Conservation (phyloP, 2,797 vertebrate species). For the Danio jaintianensis region DNA sequence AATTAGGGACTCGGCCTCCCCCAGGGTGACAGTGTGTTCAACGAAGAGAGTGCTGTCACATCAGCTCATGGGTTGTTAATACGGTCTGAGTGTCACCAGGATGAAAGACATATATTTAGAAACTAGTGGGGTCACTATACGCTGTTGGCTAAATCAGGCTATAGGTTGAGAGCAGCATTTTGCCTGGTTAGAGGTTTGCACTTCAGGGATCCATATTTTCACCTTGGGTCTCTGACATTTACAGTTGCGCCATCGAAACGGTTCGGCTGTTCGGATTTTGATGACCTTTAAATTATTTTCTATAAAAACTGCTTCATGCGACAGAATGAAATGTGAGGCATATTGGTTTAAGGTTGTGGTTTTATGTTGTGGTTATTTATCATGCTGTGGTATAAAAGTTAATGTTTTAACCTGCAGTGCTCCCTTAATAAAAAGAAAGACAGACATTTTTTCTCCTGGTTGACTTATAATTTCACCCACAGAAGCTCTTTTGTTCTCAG, state of each 20-base stretch:
- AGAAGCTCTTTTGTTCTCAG: neutral
- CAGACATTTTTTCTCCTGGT: neutral
- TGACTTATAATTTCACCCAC: slow-evolving; percentile 9
- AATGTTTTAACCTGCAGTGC: slow-evolving; percentile 13
- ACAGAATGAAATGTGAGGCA: slow-evolving; percentile 46
- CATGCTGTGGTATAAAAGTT: slow-evolving; percentile 10
- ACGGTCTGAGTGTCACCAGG: slow-evolving; percentile 59
- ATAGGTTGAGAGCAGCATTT: slow-evolving; percentile 32
- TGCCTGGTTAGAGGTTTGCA: slow-evolving; percentile 45
- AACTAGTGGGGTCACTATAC: slow-evolving; percentile 45
- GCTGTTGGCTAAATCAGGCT: slow-evolving; percentile 41
- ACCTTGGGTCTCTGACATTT: slow-evolving; percentile 54
- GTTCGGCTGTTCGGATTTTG: slow-evolving; percentile 45
- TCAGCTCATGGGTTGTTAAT: slow-evolving; percentile 60
- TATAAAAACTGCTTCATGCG: slow-evolving; percentile 50
- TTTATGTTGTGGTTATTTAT: slow-evolving; percentile 48
- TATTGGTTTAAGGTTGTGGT: slow-evolving; percentile 41
- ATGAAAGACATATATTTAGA: slow-evolving; percentile 63
- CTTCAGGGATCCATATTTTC: slow-evolving; percentile 41
- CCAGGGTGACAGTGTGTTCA: slow-evolving; percentile 55
- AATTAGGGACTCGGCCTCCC: slow-evolving; percentile 57
- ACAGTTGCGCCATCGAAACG: slow-evolving; percentile 35
- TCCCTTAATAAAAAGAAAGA: slow-evolving; percentile 2
- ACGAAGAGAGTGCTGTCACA: slow-evolving; percentile 59
- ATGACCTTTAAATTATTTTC: slow-evolving; percentile 54